Conservation (phyloP, 2,797 vertebrate genomes). For the Sphenopsis melanotis region DNA sequence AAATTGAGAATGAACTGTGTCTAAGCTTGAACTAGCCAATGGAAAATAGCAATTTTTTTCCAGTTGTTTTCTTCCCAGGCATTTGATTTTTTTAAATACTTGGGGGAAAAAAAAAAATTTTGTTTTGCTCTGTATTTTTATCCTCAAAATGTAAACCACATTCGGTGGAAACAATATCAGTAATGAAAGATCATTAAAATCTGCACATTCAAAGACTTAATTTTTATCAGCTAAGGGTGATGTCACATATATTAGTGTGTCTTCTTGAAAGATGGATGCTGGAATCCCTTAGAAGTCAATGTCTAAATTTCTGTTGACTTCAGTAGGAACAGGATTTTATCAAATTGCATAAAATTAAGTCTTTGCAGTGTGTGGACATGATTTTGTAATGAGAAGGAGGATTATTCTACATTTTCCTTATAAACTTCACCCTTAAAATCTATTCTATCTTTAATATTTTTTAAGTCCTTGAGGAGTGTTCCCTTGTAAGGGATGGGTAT, state of each 20-base stretch:
- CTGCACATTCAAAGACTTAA: not conserved
- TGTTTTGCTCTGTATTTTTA: not conserved
- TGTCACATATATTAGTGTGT: not conserved
- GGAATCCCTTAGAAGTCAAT: not conserved
- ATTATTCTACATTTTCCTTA: not conserved
- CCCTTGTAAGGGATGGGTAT: not conserved
- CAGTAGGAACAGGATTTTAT: not conserved
- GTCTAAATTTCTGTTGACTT: not conserved
- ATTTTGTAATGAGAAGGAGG: not conserved
- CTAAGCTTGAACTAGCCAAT: not conserved
- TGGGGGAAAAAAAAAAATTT: not conserved
- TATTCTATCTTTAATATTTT: not conserved
- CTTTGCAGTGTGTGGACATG: not conserved
- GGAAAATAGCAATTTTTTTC: not conserved
- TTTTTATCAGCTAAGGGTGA: rapidly evolving
- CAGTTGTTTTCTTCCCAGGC: not conserved
- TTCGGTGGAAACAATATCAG: not conserved
- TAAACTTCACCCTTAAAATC: not conserved
- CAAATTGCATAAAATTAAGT: not conserved
- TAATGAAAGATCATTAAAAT: not conserved
- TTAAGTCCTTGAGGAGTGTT: not conserved
- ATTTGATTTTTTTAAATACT: not conserved
- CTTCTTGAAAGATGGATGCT: not conserved
- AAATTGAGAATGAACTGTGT: not conserved
- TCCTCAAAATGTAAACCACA: not conserved